Evolutionary conservation across 2,113 vertebrate genomes (phyloP).

Genomic region (Crotophaga sulcirostris): DNA sequence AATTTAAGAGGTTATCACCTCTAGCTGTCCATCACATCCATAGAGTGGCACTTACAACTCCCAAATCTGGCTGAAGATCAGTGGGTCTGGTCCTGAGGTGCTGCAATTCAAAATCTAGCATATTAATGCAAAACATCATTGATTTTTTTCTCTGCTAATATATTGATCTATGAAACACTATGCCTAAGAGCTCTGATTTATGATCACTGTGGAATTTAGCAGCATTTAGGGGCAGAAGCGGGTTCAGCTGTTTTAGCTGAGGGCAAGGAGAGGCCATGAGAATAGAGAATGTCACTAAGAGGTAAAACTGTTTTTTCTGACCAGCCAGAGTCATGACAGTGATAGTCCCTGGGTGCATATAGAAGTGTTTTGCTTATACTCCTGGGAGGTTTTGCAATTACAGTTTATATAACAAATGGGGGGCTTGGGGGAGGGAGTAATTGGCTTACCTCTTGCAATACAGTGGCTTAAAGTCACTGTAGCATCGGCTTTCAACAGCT

Average conservation of each 20-base stretch:
- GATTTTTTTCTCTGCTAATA: conserved; percentile 46
- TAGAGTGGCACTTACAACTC: not conserved
- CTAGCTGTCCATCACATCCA: conserved; percentile 42
- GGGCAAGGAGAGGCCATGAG: not conserved
- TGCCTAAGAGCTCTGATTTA: not conserved
- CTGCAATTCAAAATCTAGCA: not conserved
- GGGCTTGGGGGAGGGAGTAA: accelerated
- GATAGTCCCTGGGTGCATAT: not conserved
- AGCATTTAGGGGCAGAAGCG: not conserved
- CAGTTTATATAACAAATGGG: not conserved
- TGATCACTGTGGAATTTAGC: not conserved
- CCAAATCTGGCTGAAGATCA: conserved; percentile 4
- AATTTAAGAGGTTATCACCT: conserved; percentile 48
- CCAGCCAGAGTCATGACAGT: not conserved
- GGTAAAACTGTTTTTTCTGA: not conserved
- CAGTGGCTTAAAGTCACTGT: not conserved
- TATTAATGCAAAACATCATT: conserved; percentile 43
- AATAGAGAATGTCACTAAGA: not conserved
- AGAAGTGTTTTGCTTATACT: not conserved
- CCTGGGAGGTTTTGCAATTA: not conserved
- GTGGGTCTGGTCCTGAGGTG: not conserved
- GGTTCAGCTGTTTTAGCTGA: not conserved
- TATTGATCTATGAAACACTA: conserved; percentile 10
- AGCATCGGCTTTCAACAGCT: not conserved
- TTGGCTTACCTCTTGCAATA: not conserved